Conservation (phyloP, 1,140 invertebrate genomes). For the Augochlora pura region DNA sequence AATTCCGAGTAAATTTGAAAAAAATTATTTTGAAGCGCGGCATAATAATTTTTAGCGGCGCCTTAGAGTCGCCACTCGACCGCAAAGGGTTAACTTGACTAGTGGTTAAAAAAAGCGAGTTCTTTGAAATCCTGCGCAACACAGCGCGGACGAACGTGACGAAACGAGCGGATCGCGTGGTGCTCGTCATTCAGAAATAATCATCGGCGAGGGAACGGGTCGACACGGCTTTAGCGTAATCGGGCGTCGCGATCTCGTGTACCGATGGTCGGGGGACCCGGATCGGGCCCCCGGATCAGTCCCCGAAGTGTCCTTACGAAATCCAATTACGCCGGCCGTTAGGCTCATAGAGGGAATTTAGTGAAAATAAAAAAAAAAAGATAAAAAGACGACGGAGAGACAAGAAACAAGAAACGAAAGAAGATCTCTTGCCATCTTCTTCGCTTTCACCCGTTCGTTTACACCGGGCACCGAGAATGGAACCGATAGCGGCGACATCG, state of each 20-base stretch:
- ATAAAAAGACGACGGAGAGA: no score
- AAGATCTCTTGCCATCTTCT: neutral
- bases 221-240: conserved; percentile 32
- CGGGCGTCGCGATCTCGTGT: conserved; percentile 4
- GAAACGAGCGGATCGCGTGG: neutral
- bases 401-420: neutral
- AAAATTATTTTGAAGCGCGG: no score
- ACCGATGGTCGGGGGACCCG: neutral
- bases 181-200: conserved; percentile 18
- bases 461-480: neutral
- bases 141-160: neutral
- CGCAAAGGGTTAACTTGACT: no score
- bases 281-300: neutral
- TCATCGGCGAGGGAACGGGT: neutral
- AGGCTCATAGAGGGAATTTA: conserved; percentile 30
- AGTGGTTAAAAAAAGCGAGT: no score
- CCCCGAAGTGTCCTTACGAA: neutral
- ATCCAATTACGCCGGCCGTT: conserved; percentile 30
- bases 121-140: neutral
- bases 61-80: no score
- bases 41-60: no score
- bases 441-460: conserved; percentile 20
- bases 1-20: no score
- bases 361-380: neutral
- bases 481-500: neutral